Base-by-base conservation (phyloP, 2,797 vertebrate species). In the Lycodopsis pacificus region DNA sequence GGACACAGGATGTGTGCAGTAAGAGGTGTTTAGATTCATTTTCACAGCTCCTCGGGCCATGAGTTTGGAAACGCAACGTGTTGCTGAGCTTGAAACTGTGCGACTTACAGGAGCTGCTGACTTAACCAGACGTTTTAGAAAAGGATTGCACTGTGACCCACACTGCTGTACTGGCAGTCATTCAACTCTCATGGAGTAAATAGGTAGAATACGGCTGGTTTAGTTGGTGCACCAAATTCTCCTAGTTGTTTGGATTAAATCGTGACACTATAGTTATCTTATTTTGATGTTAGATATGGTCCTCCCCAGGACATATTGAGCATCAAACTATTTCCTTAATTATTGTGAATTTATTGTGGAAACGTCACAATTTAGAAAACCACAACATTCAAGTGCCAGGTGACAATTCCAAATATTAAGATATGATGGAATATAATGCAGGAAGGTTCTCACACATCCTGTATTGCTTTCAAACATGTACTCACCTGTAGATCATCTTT, bases 1-100 rank as follows among this genome's bases (percentile, higher is more conserved):
- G 77, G 58, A 73, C 58, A 81, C 73, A 88, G 83, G 63, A 84
- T 74, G 83, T 76, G 65, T 75, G 69, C 30, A 72, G 68, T 19
- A 36, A 67, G 58, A 58, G 40, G n/a, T 48, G 25, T 77, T 61
- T 8, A 34, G 17, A 66, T 63, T 59, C 13, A 61, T 42, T 53
- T 2, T 9, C 8, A 77, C 44, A 69, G 12, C 38, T 64, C 34
- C 20, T 56, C 6, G 1, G 38, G 15, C 53, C 22, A 11, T 66
- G 56, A 46, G 65, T 61, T 49, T 56, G 15, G 48, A 72, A 34
- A 36, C 12, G 58, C 58, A 72, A 20, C 0, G 0, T 76, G 7
- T 14, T 10, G 22, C 20, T 57, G 12, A 75, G 13, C 32, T n/a
- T 48, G 27, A 59, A 27, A 63, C 42, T 19, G 7, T 57, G 59